phyloP scores from a whole-genome alignment of 2,797 vertebrate species.

The Melanotaenia pygmaea region DNA sequence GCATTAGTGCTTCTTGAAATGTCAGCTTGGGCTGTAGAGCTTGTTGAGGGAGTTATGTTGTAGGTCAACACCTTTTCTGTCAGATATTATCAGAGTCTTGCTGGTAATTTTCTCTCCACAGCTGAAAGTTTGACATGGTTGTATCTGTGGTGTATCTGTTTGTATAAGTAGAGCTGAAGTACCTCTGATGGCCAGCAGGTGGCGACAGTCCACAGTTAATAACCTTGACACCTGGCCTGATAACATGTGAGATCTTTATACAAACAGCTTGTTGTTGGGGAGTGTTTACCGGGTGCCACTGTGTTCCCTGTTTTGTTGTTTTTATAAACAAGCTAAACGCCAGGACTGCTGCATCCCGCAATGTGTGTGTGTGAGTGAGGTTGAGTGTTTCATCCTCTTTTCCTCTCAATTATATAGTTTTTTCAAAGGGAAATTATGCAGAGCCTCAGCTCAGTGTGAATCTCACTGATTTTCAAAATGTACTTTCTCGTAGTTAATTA shows the following conservation, averaged over 20 bases:
- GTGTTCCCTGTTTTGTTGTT: constrained; percentile 42
- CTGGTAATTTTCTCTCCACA: no score
- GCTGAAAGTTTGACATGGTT: no score
- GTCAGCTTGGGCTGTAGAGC: no score
- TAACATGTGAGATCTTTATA: background rate
- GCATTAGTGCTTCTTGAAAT: no score
- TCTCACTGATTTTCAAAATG: no score
- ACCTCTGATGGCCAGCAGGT: constrained; percentile 24
- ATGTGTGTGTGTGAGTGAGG: background rate
- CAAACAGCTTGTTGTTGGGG: background rate
- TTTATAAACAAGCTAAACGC: constrained; percentile 31
- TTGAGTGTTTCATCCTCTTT: background rate
- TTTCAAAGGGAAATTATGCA: no score
- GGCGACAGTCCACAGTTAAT: background rate
- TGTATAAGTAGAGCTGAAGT: no score
- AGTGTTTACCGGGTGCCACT: constrained; percentile 34
- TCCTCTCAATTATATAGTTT: background rate
- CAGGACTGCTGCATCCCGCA: constrained; percentile 4
- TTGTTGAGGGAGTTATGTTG: no score
- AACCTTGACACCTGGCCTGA: background rate
- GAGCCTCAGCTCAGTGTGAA: no score
- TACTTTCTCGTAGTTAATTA: no score
- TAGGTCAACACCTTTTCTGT: background rate
- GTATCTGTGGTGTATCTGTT: no score
- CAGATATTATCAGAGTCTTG: background rate